Conservation (phyloP, 2,113 vertebrate species). For the Atrichornis clamosus region DNA sequence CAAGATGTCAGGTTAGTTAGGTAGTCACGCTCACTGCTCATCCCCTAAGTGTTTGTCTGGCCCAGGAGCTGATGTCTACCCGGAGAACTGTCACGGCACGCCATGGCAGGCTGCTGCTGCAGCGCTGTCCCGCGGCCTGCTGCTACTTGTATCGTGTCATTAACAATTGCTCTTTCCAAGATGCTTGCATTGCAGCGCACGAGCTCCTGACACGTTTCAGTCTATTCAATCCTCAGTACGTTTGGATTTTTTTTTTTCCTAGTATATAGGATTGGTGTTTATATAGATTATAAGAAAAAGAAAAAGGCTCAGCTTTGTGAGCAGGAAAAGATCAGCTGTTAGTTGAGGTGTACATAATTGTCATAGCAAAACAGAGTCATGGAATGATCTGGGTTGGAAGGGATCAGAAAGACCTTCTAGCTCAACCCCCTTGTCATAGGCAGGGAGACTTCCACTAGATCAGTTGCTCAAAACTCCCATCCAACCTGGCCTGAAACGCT, state of each 20-base stretch:
- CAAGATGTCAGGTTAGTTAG: not conserved
- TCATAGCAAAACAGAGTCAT: not conserved
- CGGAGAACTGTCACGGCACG: not conserved
- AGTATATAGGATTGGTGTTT: not conserved
- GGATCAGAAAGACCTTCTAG: not conserved
- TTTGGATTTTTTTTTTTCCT: not conserved
- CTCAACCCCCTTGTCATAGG: not conserved
- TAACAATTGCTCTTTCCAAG: not conserved
- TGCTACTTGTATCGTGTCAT: not conserved
- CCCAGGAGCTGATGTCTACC: not conserved
- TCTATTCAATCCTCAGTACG: not conserved
- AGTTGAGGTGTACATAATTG: not conserved
- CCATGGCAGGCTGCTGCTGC: not conserved
- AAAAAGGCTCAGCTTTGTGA: not conserved
- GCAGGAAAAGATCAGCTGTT: not conserved
- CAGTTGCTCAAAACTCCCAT: not conserved
- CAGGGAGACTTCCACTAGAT: not conserved
- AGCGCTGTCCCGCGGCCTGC: not conserved
- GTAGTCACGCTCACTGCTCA: not conserved
- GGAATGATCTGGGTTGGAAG: not conserved
- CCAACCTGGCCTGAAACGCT: not conserved
- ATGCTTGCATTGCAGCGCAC: accelerated
- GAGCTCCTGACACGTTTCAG: not conserved
- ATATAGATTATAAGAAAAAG: not conserved
- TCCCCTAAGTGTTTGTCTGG: not conserved